Base-by-base conservation (phyloP, 2,797 vertebrate genomes). In the Okamejei kenojei region DNA sequence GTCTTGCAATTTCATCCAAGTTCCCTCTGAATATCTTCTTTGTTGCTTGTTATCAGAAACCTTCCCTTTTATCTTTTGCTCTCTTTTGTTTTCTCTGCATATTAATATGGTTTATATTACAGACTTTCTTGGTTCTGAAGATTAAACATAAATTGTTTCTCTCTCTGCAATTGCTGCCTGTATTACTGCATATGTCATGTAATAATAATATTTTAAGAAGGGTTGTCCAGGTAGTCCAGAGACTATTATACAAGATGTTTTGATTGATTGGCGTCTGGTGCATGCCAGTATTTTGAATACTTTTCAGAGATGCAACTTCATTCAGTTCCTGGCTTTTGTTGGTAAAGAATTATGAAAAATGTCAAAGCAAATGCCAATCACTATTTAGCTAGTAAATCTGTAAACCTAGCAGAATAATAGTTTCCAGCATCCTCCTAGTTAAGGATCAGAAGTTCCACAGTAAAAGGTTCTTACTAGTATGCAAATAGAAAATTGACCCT, bases 401-500 rank as follows among this genome's bases (percentile, higher is more conserved):
- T 86, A 29, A 86, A 86, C 11, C 82, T 61, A 84, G 11, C 4
- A 13, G 58, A 86, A 63, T 86, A 15, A n/a, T n/a, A 19, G 15
- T n/a, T n/a, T n/a, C 26, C 82, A 63, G 54, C 9, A 8, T 26
- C 7, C 61, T 84, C 23, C 82, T 63, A 29, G 13, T 63, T 82
- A 82, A 45, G 54, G 26, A 26, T 29, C 19, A 93, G 45, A 2
- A 78, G n/a, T 61, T 32, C 54, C 35, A 23, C 9, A 21, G 15
- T 32, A 26, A 29, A 29, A 86, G 7, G 0, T 93, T 63, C 8
- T 90, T 94, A 97, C 96, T 95, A 81, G 96, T 96, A 94, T 96
- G 96, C 82, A 95, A 65, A 73, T 95, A 97, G 95, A 95, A 96
- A 92, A 97, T 93, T 45, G 94, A 95, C 63, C 96, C 96, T 94